A percentile compares a stretch with the other conserved stretches of the same genome.
phyloP scores from a whole-genome alignment of 2,113 vertebrate species.

The Apodemus sylvaticus region DNA sequence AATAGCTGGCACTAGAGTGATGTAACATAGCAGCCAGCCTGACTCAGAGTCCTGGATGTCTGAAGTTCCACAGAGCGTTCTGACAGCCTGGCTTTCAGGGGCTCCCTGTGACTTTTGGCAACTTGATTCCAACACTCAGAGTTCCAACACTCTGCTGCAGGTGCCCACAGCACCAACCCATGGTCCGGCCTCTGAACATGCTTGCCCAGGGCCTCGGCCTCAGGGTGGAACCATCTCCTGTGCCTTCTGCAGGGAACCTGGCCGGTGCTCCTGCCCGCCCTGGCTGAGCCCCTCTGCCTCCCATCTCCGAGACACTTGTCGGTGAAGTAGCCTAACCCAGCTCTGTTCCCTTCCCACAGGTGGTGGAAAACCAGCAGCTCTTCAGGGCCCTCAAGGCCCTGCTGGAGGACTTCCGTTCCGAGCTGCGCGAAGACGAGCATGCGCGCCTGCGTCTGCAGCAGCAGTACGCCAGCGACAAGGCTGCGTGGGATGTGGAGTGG shows the following conservation, averaged over 20 bases:
- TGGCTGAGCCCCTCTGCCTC: neutral
- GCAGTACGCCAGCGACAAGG: constrained; percentile 93
- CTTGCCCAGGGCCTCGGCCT: neutral
- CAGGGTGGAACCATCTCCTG: too few species aligned
- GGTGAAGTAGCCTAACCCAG: neutral
- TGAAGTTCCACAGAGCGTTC: rapidly evolving
- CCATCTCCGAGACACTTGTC: neutral
- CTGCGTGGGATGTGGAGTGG: constrained; percentile 95
- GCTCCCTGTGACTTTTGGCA: neutral
- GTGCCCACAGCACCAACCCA: neutral
- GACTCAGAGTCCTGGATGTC: neutral
- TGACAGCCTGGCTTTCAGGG: neutral
- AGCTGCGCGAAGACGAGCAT: constrained; percentile 91
- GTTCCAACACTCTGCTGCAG: neutral
- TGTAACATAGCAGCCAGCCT: neutral
- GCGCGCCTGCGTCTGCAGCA: constrained; percentile 92
- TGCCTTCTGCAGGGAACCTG: neutral
- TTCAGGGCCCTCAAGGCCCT: constrained; percentile 90
- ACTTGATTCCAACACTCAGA: neutral
- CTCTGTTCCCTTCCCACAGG: constrained; percentile 81
- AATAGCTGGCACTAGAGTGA: neutral
- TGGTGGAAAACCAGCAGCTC: constrained; percentile 91
- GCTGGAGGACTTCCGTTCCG: constrained; percentile 93
- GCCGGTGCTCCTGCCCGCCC: neutral
- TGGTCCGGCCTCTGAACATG: neutral